Conservation (phyloP, 2,113 vertebrate genomes). For the Tauraco erythrolophus region DNA sequence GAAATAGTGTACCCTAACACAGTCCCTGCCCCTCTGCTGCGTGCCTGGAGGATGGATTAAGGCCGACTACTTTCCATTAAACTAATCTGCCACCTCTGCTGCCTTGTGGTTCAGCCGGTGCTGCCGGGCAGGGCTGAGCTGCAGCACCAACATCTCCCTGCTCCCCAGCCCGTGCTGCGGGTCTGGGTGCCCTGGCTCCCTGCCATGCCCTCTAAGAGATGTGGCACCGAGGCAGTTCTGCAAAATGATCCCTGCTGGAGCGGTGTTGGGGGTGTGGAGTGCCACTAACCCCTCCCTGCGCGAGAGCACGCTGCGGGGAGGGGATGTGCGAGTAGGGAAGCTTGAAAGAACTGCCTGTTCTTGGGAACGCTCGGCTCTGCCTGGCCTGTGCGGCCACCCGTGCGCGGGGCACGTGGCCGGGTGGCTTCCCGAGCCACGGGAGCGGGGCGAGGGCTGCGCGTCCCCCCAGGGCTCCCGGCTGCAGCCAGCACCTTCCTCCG, state of each 20-base stretch:
- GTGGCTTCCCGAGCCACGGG: not conserved
- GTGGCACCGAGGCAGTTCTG: not conserved
- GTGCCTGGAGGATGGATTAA: not conserved
- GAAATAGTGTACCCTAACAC: rapidly evolving
- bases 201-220: not conserved
- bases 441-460: not conserved
- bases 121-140: not conserved
- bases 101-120: rapidly evolving
- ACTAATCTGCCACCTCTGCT: not conserved
- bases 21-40: not conserved
- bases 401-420: not conserved
- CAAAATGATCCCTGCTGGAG: not conserved
- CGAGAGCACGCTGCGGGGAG: not conserved
- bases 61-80: not conserved
- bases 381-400: not conserved
- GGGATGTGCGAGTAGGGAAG: not conserved
- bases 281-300: not conserved
- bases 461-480: not conserved
- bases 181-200: not conserved
- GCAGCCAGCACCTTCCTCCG: not conserved
- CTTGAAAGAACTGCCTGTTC: not conserved
- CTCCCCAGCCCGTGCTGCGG: rapidly evolving
- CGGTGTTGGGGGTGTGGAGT: not conserved
- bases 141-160: not conserved
- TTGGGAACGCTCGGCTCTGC: not conserved